Conservation (phyloP, 2,113 vertebrate species). For the Syrrhaptes paradoxus region DNA sequence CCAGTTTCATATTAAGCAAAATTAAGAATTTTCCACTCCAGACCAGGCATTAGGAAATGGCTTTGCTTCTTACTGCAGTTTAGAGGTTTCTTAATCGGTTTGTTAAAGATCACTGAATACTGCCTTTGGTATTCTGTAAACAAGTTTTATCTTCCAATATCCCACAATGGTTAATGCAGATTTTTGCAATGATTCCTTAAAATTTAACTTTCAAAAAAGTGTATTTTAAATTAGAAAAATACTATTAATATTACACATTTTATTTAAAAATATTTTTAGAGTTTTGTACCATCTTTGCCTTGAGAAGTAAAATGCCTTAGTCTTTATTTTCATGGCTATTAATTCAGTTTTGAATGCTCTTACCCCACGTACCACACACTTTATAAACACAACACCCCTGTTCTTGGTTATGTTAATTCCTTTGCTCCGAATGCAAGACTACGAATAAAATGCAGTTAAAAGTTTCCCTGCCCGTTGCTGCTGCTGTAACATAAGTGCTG, state of each 20-base stretch:
- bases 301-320: neutral
- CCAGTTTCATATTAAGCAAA: neutral
- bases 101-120: neutral
- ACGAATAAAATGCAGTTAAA: neutral
- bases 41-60: neutral
- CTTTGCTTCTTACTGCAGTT: neutral
- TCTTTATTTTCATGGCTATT: neutral
- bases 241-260: neutral
- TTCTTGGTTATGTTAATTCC: neutral
- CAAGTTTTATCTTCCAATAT: neutral
- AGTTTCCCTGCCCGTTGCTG: neutral
- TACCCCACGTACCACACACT: neutral
- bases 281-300: neutral
- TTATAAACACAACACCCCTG: neutral
- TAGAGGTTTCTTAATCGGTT: neutral
- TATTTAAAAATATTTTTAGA: neutral
- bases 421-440: neutral
- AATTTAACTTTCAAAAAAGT: neutral
- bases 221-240: neutral
- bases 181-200: neutral
- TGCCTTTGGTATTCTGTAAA: neutral
- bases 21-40: neutral
- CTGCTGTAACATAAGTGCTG: conserved; percentile 43
- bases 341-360: neutral
- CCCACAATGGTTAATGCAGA: neutral